These are phyloP conservation scores for Spilarctia lutea DNA, from an alignment of 2,888 invertebrate species.

Conservation along the genomic window DNA sequence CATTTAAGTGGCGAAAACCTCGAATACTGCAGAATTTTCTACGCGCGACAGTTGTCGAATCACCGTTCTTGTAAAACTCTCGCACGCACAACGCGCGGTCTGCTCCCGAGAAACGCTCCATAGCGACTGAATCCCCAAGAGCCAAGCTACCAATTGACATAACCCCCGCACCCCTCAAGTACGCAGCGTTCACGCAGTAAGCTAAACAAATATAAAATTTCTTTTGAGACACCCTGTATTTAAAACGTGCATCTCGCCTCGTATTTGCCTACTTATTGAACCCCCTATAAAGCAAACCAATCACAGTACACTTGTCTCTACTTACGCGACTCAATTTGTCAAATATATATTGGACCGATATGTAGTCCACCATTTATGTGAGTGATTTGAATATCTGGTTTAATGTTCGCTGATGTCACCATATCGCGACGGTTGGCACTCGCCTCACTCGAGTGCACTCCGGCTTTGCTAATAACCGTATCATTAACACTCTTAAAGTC, in stretches of 20 bases:
- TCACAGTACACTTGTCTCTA: slow-evolving; percentile 6
- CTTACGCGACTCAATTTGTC: slow-evolving; percentile 9
- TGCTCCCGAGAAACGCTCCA: too few species aligned
- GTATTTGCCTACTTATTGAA: slow-evolving; percentile 3
- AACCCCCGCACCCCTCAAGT: too few species aligned
- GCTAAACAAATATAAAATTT: too few species aligned
- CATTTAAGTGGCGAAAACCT: too few species aligned
- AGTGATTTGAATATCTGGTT: slow-evolving; percentile 51
- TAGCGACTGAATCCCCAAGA: too few species aligned
- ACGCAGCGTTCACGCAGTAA: too few species aligned
- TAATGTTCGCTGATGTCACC: slow-evolving; percentile 68
- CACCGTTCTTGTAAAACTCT: too few species aligned
- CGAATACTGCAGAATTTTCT: too few species aligned
- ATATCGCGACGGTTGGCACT: slow-evolving; percentile 49
- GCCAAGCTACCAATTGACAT: too few species aligned
- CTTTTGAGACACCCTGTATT: too few species aligned
- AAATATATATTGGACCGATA: slow-evolving; percentile 29
- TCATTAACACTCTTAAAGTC: slow-evolving; percentile 50
- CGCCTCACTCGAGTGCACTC: slow-evolving; percentile 56
- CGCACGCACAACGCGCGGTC: too few species aligned
- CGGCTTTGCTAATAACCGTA: slow-evolving; percentile 50
- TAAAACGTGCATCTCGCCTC: background rate
- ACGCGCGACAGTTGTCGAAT: too few species aligned
- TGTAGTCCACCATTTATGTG: slow-evolving; percentile 29
- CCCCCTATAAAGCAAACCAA: slow-evolving; percentile 29